Evolutionary conservation across 2,888 invertebrate species (phyloP).

Genomic region (Drosophila nigricruria): DNA sequence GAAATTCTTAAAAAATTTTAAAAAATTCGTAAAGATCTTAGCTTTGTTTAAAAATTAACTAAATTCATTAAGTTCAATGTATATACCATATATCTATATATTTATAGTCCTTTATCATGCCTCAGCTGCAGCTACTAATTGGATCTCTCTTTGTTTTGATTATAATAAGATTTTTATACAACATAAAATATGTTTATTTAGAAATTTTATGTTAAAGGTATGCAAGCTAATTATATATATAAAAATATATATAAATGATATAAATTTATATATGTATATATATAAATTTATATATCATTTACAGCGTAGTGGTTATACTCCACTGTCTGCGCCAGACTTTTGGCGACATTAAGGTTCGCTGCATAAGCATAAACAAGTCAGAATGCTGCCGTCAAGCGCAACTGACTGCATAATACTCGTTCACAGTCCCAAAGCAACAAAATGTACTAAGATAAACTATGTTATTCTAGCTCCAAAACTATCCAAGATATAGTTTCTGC

Average conservation of each 20-base stretch:
- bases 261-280: background rate
- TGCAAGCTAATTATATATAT: background rate
- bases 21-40: background rate
- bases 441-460: background rate
- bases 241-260: background rate
- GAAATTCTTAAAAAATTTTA: background rate
- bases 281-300: background rate
- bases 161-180: background rate
- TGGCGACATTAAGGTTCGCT: background rate
- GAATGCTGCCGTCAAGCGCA: background rate
- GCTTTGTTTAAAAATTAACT: background rate
- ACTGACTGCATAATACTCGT: background rate
- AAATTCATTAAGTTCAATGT: background rate
- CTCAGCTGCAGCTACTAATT: background rate
- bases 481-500: background rate
- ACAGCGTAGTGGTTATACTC: background rate
- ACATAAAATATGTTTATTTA: background rate
- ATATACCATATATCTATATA: background rate
- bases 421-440: rapidly evolving
- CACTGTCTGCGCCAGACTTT: constrained; percentile 10
- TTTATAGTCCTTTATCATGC: background rate
- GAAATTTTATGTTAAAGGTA: background rate
- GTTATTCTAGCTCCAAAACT: rapidly evolving
- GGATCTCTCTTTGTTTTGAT: background rate
- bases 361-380: background rate